Base-by-base conservation (phyloP, 2,797 vertebrate species). In the Sebastiscus albofasciatus region DNA sequence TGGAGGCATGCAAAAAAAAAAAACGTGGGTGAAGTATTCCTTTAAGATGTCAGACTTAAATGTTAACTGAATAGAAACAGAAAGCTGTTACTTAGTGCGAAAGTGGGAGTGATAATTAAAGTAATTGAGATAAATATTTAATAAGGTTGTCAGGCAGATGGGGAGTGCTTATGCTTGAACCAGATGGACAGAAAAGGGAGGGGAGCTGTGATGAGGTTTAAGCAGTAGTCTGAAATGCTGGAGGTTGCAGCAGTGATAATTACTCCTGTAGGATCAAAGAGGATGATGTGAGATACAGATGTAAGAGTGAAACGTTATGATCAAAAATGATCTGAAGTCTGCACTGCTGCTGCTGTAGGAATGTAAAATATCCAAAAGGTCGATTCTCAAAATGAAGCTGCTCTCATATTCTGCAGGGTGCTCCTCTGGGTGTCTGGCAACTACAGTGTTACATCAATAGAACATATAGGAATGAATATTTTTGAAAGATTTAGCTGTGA, bases 241-340 rank as follows among this genome's bases (percentile, higher is more conserved):
- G 49, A 54, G 60, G 55, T 55, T 61, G 67, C 79, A 70, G 83
- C 82, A 81, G 58, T 74, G 77, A 76, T 86, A 59, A 80, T 82
- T 79, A 75, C 64, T 77, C 64, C 73, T 77, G 77, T 71, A 72
- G 61, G 60, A 80, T 81, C 68, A 74, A 64, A 75, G 70, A 62
- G 58, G 83, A 22, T 8, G 42, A 81, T 71, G 34, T 10, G 69
- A 82, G 67, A 20, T 72, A n/a, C 18, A 20, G 52, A 72, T 62
- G 24, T 46, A 7, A 71, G 16, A 54, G 54, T 62, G 67, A 81
- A 78, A 75, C 36, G 22, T 39, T 46, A 2, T n/a, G 22, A 67
- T 76, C 58, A 74, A 29, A 82, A 58, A 39, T 65, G 10, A 72
- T 77, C 24, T 42, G 10, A 68, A 46, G 58, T 64, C 22, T 39